Evolutionary conservation across 2,888 invertebrate genomes (phyloP).

Genomic region (Parascotia fuliginaria): DNA sequence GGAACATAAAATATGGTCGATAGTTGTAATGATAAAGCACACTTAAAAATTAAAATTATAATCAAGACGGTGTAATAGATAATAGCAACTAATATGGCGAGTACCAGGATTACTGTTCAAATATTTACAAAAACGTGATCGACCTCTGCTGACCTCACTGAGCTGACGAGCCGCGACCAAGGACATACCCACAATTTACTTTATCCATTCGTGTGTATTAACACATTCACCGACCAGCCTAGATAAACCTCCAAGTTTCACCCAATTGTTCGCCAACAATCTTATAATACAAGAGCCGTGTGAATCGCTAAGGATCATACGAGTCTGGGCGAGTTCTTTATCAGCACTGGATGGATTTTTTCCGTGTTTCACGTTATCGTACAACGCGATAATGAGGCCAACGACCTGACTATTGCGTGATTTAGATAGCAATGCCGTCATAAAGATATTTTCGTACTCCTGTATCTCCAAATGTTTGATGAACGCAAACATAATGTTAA

Average conservation of each 20-base stretch:
- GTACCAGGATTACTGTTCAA: slow-evolving; percentile 44
- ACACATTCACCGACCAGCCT: slow-evolving; percentile 45
- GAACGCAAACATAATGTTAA: slow-evolving; percentile 14
- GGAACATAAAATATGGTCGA: not conserved
- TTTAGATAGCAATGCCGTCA: slow-evolving; percentile 60
- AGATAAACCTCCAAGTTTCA: slow-evolving; percentile 46
- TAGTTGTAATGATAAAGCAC: not conserved
- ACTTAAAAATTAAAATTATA: not conserved
- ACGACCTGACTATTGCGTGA: slow-evolving; percentile 71
- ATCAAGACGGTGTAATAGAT: slow-evolving; percentile 6
- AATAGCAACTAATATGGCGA: slow-evolving; percentile 25
- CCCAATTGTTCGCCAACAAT: slow-evolving; percentile 26
- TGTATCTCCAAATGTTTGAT: slow-evolving; percentile 24
- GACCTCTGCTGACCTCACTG: slow-evolving; percentile 53
- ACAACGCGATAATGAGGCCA: slow-evolving; percentile 74
- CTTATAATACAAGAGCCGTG: slow-evolving; percentile 9
- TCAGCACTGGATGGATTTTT: slow-evolving; percentile 73
- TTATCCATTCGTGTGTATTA: slow-evolving; percentile 45
- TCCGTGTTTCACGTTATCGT: slow-evolving; percentile 77
- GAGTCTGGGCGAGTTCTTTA: slow-evolving; percentile 58
- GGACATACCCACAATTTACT: slow-evolving; percentile 54
- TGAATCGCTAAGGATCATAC: slow-evolving; percentile 49
- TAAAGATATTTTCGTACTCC: slow-evolving; percentile 40
- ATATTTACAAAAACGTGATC: slow-evolving; percentile 49
- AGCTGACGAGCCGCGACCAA: slow-evolving; percentile 51